phyloP scores from a whole-genome alignment of 2,113 vertebrate species.

The Hiodon alosoides region DNA sequence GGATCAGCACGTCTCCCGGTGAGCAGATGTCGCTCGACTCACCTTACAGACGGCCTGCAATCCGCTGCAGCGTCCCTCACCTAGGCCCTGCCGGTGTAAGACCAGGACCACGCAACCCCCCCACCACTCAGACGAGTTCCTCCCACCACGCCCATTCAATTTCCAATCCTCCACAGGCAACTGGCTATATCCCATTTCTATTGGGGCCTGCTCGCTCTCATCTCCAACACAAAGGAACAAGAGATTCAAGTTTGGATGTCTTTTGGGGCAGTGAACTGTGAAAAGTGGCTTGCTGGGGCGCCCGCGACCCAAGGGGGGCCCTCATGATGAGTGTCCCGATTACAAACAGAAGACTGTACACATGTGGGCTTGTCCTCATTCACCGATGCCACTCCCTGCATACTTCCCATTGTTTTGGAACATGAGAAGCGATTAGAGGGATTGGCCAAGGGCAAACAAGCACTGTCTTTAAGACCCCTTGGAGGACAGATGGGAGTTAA shows the following conservation, averaged over 20 bases:
- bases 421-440: constrained; percentile 18
- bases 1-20: constrained; percentile 17
- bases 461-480: neutral
- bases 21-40: constrained; percentile 29
- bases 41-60: neutral
- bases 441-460: neutral
- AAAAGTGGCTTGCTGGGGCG: neutral
- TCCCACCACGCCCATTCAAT: constrained; percentile 6
- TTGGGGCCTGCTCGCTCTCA: neutral
- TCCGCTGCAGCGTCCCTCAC: neutral
- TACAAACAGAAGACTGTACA: neutral
- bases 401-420: neutral
- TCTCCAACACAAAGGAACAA: neutral
- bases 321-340: neutral
- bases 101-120: too few species aligned
- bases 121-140: neutral
- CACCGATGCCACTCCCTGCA: neutral
- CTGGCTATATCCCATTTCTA: neutral
- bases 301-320: neutral
- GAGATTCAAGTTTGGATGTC: neutral
- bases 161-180: constrained; percentile 4
- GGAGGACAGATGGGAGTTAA: neutral
- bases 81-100: neutral
- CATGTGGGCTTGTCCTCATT: neutral
- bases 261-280: neutral